Evolutionary conservation across 2,888 invertebrate species (phyloP).

Genomic region (Synergus itoensis): DNA sequence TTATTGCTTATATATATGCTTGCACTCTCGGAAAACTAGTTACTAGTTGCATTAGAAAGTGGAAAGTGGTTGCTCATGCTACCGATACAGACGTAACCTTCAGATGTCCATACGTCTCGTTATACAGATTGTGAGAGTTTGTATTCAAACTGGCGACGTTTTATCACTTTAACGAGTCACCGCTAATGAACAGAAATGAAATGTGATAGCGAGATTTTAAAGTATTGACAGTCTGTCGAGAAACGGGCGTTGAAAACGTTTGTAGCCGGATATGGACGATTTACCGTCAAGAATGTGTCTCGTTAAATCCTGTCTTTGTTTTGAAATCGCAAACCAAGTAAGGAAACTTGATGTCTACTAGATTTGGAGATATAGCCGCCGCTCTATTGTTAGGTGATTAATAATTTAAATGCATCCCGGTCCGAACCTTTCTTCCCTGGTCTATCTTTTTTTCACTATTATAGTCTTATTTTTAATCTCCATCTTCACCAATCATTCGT

Average conservation of each 20-base stretch:
- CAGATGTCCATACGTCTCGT: not conserved
- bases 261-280: conserved; percentile 10
- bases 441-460: no score
- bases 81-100: not conserved
- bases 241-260: not conserved
- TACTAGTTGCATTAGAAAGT: conserved; percentile 11
- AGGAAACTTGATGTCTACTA: conserved; percentile 27
- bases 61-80: conserved; percentile 1
- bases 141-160: not conserved
- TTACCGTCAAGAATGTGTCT: conserved; percentile 6
- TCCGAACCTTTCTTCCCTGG: no score
- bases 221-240: not conserved
- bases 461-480: no score
- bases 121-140: not conserved
- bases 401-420: no score
- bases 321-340: conserved; percentile 27
- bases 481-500: no score
- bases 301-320: conserved; percentile 33
- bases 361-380: not conserved
- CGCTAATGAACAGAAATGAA: conserved; percentile 14
- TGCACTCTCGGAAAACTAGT: conserved; percentile 20
- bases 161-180: conserved; percentile 23
- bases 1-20: not conserved
- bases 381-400: not conserved
- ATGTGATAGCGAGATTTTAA: conserved; percentile 16